These are phyloP conservation scores for Zosterops lateralis DNA, from an alignment of 2,113 vertebrate genomes.

Conservation along the genomic window DNA sequence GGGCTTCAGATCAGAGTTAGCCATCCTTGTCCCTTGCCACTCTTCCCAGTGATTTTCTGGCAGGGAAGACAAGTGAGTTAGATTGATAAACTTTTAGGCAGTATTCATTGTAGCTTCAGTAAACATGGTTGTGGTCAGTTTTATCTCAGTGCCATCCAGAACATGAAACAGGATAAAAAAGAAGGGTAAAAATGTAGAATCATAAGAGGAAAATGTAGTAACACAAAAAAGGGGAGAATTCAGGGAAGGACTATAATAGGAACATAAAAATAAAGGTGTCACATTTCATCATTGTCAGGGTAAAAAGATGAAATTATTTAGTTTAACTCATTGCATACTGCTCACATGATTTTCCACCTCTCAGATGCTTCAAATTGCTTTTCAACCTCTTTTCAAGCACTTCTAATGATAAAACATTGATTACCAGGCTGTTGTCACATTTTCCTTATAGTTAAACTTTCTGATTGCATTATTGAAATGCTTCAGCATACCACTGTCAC, in stretches of 20 bases:
- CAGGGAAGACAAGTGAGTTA: neutral
- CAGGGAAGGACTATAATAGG: neutral
- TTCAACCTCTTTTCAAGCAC: neutral
- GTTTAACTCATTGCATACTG: neutral
- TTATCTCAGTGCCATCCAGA: neutral
- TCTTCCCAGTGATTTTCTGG: neutral
- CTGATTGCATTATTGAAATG: neutral
- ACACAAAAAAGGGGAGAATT: neutral
- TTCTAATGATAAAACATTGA: neutral
- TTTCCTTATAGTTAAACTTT: neutral
- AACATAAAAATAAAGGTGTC: neutral
- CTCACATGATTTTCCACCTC: neutral
- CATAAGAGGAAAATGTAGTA: neutral
- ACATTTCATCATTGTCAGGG: neutral
- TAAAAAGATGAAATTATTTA: neutral
- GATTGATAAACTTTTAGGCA: neutral
- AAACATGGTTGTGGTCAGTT: neutral
- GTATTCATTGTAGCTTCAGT: neutral
- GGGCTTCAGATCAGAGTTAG: neutral
- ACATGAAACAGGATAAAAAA: neutral
- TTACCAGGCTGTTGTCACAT: neutral
- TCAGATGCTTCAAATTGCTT: neutral
- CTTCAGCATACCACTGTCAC: neutral
- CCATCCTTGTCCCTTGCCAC: accelerated
- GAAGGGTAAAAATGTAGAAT: neutral